phyloP scores from a whole-genome alignment of 2,888 invertebrate genomes.

The Lithophane semibrunnea region DNA sequence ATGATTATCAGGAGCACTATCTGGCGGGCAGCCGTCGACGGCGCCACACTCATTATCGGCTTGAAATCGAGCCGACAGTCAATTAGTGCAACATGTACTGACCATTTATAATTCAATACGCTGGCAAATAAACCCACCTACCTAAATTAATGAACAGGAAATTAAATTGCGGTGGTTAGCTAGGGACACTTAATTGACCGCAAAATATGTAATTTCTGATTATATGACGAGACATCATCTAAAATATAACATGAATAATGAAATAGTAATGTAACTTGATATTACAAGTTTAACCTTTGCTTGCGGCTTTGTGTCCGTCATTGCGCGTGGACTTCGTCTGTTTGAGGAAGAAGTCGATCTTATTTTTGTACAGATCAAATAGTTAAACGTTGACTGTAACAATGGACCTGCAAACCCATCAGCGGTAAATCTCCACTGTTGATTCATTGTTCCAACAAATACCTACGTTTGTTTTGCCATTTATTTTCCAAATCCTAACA shows the following conservation, averaged over 20 bases:
- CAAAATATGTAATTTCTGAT: slow-evolving; percentile 28
- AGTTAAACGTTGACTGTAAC: slow-evolving; percentile 11
- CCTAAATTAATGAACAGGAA: slow-evolving; percentile 52
- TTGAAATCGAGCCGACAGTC: slow-evolving; percentile 76
- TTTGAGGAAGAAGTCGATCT: slow-evolving; percentile 16
- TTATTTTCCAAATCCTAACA: slow-evolving; percentile 34
- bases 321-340: slow-evolving; percentile 20
- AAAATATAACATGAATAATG: slow-evolving; percentile 46
- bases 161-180: slow-evolving; percentile 31
- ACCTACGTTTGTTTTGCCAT: background rate
- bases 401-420: slow-evolving; percentile 1
- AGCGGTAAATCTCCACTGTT: slow-evolving; percentile 29
- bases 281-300: slow-evolving; percentile 37
- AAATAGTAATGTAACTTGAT: slow-evolving; percentile 18
- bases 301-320: slow-evolving; percentile 33
- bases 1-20: slow-evolving; percentile 79
- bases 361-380: slow-evolving; percentile 2
- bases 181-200: slow-evolving; percentile 33
- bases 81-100: slow-evolving; percentile 73
- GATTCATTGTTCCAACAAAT: slow-evolving; percentile 23
- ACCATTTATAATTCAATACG: slow-evolving; percentile 67
- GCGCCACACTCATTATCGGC: slow-evolving; percentile 77
- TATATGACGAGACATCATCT: slow-evolving; percentile 34
- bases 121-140: slow-evolving; percentile 44
- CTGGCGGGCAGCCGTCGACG: slow-evolving; percentile 68